These are phyloP conservation scores for Coendou prehensilis DNA, from an alignment of 2,797 vertebrate genomes.

Conservation along the genomic window DNA sequence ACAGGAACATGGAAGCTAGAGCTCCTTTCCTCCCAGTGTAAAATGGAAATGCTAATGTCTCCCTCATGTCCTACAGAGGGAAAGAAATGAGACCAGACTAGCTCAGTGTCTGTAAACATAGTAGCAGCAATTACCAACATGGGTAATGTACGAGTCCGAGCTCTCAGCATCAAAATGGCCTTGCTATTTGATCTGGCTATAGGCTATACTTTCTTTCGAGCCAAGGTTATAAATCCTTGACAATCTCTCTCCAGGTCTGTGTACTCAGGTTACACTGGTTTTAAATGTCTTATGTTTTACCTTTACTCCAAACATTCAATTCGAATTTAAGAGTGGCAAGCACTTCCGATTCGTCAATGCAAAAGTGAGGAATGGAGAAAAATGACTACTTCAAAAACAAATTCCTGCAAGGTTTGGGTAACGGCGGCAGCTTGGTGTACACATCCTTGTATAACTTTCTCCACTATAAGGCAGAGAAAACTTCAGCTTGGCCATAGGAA, in stretches of 20 bases:
- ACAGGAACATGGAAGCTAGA: neutral
- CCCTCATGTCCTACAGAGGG: neutral
- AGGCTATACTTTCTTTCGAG: neutral
- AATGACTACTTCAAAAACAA: neutral
- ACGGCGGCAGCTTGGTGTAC: no score
- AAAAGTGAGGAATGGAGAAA: neutral
- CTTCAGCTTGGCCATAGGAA: neutral
- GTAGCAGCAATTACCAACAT: no score
- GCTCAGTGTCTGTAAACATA: neutral
- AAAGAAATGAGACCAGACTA: neutral
- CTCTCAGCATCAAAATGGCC: neutral
- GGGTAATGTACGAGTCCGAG: neutral
- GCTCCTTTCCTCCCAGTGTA: neutral
- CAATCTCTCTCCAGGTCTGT: neutral
- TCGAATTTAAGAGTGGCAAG: neutral
- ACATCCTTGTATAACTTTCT: neutral
- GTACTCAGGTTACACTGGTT: rapidly evolving
- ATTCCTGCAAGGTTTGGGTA: neutral
- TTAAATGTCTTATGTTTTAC: neutral
- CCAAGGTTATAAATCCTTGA: neutral
- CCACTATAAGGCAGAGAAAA: neutral
- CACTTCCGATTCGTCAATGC: neutral
- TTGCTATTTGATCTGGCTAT: neutral
- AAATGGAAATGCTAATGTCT: neutral
- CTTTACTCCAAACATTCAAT: neutral